Evolutionary conservation across 2,888 invertebrate genomes (phyloP).

Genomic region (Zaprionus lineosus): DNA sequence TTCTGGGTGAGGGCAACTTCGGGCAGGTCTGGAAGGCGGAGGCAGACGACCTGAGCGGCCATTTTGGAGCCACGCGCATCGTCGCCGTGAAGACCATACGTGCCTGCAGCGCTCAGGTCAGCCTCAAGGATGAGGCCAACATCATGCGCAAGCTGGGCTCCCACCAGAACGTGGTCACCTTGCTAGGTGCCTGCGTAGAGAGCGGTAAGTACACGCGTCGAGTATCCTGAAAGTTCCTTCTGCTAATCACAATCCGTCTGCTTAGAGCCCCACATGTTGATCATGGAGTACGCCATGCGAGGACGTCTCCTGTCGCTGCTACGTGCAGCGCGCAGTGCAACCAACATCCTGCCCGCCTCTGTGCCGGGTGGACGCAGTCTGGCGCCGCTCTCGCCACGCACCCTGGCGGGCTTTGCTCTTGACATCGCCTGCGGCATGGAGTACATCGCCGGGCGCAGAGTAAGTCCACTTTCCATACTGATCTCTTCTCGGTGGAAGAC

Average conservation of each 20-base stretch:
- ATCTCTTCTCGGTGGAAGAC: no score
- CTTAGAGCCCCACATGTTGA: conserved; percentile 92
- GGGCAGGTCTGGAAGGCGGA: conserved; percentile 95
- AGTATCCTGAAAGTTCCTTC: background rate
- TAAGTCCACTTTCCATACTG: conserved; percentile 81
- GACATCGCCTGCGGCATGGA: conserved; percentile 94
- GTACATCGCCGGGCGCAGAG: conserved; percentile 91
- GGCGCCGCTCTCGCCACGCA: conserved; percentile 84
- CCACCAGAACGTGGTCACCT: conserved; percentile 91
- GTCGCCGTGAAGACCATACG: conserved; percentile 94
- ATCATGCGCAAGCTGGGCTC: conserved; percentile 93
- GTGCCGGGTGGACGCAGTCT: conserved; percentile 82
- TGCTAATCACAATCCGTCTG: no score
- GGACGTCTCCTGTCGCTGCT: conserved; percentile 91
- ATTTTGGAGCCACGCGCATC: conserved; percentile 89
- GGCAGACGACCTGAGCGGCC: conserved; percentile 90
- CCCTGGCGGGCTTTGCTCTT: conserved; percentile 90
- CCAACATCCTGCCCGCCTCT: conserved; percentile 83
- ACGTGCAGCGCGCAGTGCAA: conserved; percentile 84
- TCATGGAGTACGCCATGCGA: conserved; percentile 94
- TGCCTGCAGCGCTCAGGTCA: conserved; percentile 89
- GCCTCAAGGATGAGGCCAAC: conserved; percentile 90
- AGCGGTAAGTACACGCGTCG: conserved; percentile 89
- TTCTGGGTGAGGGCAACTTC: conserved; percentile 93
- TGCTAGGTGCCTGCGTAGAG: conserved; percentile 92